These are phyloP conservation scores for Antedon mediterranea DNA, from an alignment of 53 echinoderm and acorn worm genomes.

Conservation along the genomic window DNA sequence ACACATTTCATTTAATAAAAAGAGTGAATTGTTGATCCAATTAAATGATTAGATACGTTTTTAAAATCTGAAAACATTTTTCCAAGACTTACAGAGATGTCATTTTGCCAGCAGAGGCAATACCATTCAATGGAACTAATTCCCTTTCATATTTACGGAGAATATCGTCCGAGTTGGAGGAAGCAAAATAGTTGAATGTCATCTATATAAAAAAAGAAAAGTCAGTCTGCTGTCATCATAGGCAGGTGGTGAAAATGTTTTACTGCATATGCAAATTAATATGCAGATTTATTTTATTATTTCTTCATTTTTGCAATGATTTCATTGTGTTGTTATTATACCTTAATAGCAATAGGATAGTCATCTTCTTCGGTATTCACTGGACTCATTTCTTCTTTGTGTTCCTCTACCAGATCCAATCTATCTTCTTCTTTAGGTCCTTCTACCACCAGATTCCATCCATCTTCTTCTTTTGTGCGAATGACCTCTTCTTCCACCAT, in stretches of 20 bases:
- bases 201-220: slow-evolving; percentile 19
- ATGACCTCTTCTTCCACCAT: slow-evolving; percentile 1
- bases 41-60: neutral
- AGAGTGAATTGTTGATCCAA: neutral
- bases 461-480: slow-evolving; percentile 2
- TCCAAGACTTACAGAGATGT: slow-evolving; percentile 28
- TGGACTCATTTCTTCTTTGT: neutral
- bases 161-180: slow-evolving; percentile 28
- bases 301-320: too few species aligned
- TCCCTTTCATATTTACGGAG: slow-evolving; percentile 37
- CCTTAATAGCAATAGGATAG: neutral
- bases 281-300: too few species aligned
- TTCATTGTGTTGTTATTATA: too few species aligned
- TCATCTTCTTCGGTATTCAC: neutral
- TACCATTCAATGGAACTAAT: slow-evolving; percentile 19
- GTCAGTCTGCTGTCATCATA: too few species aligned
- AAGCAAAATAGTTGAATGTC: slow-evolving; percentile 40
- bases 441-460: neutral
- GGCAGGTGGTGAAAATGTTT: too few species aligned
- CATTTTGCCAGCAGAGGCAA: slow-evolving; percentile 2
- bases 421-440: slow-evolving; percentile 1
- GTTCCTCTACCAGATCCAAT: neutral
- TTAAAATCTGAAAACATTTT: neutral
- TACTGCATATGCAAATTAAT: too few species aligned
- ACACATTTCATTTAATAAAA: too few species aligned